A percentile compares a stretch with the other conserved stretches of the same genome.
These are phyloP conservation scores for Cavia aperea DNA, from an alignment of 2,113 vertebrate species.

Conservation along the genomic window DNA sequence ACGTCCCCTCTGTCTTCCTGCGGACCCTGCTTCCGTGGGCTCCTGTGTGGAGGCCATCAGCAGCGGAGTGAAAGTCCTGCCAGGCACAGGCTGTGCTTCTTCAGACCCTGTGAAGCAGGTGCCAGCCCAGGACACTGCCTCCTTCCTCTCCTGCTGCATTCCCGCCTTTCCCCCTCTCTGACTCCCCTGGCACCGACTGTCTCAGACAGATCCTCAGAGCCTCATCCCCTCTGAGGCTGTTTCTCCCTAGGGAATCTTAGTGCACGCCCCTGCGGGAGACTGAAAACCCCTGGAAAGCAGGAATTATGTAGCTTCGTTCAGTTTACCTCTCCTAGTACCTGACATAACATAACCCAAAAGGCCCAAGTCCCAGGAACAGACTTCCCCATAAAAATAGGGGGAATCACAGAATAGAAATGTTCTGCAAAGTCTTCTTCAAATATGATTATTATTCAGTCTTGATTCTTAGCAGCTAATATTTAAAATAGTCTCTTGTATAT, in stretches of 20 bases:
- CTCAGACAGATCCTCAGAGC: neutral
- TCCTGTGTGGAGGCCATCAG: neutral
- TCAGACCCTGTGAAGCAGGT: neutral
- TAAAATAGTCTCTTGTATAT: neutral
- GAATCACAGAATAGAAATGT: conserved; percentile 9
- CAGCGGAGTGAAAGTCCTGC: neutral
- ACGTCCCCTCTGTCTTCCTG: neutral
- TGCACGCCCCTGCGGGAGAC: neutral
- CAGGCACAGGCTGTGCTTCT: neutral
- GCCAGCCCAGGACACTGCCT: neutral
- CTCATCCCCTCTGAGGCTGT: neutral
- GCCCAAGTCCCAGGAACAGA: neutral
- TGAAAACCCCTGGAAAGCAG: conserved; percentile 18
- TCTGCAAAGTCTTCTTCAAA: neutral
- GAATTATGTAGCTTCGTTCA: neutral
- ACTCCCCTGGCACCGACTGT: accelerated
- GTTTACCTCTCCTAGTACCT: neutral
- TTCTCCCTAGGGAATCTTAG: neutral
- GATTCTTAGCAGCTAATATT: neutral
- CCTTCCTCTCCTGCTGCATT: neutral
- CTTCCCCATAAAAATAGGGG: conserved; percentile 9
- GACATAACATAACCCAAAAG: neutral
- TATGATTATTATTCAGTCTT: neutral
- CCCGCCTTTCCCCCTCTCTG: neutral
- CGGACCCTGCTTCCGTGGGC: neutral